Base-by-base conservation (phyloP, 2,797 vertebrate species). In the Dendrocincla tyrannina region DNA sequence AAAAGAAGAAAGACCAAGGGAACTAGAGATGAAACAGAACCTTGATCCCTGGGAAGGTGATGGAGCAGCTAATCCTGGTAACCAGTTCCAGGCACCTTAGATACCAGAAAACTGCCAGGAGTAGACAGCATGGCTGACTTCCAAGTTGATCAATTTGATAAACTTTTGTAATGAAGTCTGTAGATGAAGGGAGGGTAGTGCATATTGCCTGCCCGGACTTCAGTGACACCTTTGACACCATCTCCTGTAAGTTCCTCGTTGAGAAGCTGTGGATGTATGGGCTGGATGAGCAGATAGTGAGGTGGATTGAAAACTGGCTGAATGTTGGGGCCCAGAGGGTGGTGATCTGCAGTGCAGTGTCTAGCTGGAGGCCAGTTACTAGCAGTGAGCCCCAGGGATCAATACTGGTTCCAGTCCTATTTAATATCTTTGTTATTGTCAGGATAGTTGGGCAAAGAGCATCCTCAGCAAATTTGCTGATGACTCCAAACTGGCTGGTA, bases 321-420 rank as follows among this genome's bases (percentile, higher is more conserved):
- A 62, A 39, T 1, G 0, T 4, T 39, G 78, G 49, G 17, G 41
- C n/a, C 18, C 24, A 33, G 44, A 41, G 13, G 0, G 5, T 25
- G 5, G 4, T 70, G 37, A 13, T 39, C 32, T 81, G 37, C 0
- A 0, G 8, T 33, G 16, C 27, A 76, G 63, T 14, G 18, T 28
- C 52, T 44, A 11, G 2, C 0, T 67, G 28, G 56, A 49, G 14
- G 7, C 22, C 50, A 70, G 15, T 28, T 33, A 27, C 22, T 39
- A 44, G 22, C 15, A 13, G 8, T 46, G 25, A 59, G 58, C 22
- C 15, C 2, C 18, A 46, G 35, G 10, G 17, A 42, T 23, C 30
- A 17, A 8, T 17, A 28, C 14, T 62, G 52, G 5, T 7, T 39
- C 39, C 25, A 41, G 11, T 46, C 35, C 16, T 5, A 3, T 44